Evolutionary conservation across 2,888 invertebrate genomes (phyloP).

Genomic region (Himalopsyche tibetana): DNA sequence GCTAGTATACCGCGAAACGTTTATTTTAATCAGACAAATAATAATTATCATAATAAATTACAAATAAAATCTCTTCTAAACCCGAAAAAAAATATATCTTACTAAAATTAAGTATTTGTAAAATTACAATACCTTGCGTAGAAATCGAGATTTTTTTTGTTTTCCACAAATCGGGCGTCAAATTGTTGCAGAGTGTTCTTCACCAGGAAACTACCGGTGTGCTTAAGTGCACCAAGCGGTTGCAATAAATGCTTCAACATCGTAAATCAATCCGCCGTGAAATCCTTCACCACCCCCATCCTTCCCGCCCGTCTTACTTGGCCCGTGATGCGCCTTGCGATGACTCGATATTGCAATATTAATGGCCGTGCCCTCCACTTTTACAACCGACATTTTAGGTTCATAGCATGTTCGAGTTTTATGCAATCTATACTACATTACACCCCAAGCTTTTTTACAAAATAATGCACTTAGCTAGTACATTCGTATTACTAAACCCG

Average conservation of each 20-base stretch:
- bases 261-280: slow-evolving; percentile 34
- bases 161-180: neutral
- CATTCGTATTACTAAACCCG: no score
- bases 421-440: neutral
- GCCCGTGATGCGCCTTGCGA: neutral
- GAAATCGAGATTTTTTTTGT: no score
- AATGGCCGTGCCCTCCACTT: neutral
- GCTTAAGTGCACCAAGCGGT: slow-evolving; percentile 29
- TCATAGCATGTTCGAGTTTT: neutral
- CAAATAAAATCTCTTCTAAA: no score
- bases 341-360: slow-evolving; percentile 34
- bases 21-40: no score
- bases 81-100: no score
- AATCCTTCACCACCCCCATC: slow-evolving; percentile 4
- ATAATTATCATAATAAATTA: no score
- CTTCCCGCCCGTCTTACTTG: neutral
- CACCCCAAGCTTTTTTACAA: no score
- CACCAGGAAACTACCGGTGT: neutral
- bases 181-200: neutral
- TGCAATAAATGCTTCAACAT: slow-evolving; percentile 34
- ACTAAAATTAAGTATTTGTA: no score
- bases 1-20: no score
- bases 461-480: no score
- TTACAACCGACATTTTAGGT: neutral
- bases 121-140: no score